Conservation (phyloP, 2,113 vertebrate species). For the Syngnathus typhle region DNA sequence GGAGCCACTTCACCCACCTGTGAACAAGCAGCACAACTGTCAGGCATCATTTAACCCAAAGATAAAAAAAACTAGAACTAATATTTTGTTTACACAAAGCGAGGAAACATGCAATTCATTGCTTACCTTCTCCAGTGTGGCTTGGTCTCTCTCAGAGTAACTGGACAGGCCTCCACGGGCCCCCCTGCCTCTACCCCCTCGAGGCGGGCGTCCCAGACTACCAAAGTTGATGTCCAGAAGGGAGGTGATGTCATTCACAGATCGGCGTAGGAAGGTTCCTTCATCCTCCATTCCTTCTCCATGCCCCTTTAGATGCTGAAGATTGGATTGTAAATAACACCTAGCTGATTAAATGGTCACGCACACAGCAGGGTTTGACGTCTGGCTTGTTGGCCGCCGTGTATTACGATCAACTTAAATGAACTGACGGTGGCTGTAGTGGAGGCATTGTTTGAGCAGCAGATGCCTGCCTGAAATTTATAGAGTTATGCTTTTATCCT, state of each 20-base stretch:
- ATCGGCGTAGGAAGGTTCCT: constrained; percentile 71
- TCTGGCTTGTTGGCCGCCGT: neutral
- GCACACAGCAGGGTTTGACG: neutral
- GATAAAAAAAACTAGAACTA: no score
- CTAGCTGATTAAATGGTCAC: neutral
- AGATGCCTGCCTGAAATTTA: neutral
- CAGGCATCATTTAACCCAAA: neutral
- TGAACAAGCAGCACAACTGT: neutral
- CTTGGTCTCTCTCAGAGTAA: constrained; percentile 49
- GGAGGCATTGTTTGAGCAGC: neutral
- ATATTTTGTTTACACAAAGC: neutral
- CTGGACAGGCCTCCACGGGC: constrained; percentile 68
- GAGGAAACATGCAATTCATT: neutral
- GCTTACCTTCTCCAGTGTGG: constrained; percentile 52
- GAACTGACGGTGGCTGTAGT: neutral
- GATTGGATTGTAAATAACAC: neutral
- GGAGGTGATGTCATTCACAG: constrained; percentile 90
- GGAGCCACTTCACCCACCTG: constrained; percentile 68
- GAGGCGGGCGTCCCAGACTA: constrained; percentile 75
- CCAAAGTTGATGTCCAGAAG: constrained; percentile 93
- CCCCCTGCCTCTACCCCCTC: constrained; percentile 76
- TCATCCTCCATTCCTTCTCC: constrained; percentile 64
- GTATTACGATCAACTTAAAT: neutral
- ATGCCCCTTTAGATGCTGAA: constrained; percentile 35
- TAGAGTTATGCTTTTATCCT: neutral